These are phyloP conservation scores for Chiridota heheva DNA, from an alignment of 35 echinoderm and acorn worm genomes.

Conservation along the genomic window DNA sequence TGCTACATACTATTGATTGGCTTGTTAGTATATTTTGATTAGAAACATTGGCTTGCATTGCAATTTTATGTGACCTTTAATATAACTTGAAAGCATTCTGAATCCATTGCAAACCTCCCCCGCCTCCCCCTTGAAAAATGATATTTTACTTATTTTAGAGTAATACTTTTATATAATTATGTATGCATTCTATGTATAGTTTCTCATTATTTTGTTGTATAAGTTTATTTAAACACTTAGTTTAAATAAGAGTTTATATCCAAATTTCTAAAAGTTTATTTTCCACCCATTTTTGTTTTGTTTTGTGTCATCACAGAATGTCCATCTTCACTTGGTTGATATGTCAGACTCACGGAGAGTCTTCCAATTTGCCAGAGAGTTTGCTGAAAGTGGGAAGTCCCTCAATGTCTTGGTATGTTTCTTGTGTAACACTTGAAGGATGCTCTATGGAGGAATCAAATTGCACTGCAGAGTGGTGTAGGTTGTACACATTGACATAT, in stretches of 20 bases:
- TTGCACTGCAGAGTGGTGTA: not conserved
- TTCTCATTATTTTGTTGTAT: not conserved
- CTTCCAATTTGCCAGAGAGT: conserved; percentile 65
- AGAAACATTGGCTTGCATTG: too few relatives aligned
- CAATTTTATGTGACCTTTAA: too few relatives aligned
- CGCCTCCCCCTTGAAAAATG: too few relatives aligned
- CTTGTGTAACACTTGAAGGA: not conserved
- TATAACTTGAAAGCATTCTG: too few relatives aligned
- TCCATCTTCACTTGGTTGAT: conserved; percentile 81
- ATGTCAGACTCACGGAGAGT: conserved; percentile 77
- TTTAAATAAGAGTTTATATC: not conserved
- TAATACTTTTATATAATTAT: not conserved
- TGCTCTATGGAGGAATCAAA: not conserved
- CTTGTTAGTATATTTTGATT: too few relatives aligned
- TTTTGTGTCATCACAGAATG: conserved; percentile 57
- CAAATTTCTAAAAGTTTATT: not conserved
- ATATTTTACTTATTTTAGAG: not conserved
- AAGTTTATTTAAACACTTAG: not conserved
- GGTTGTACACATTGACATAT: not conserved
- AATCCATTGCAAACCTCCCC: too few relatives aligned
- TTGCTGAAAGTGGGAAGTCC: conserved; percentile 47
- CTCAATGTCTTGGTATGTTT: conserved; percentile 81
- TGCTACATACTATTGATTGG: too few relatives aligned
- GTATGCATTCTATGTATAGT: not conserved
- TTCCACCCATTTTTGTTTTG: not conserved